Evolutionary conservation across 2,113 vertebrate genomes (phyloP).

Genomic region (Eulemur rufifrons): DNA sequence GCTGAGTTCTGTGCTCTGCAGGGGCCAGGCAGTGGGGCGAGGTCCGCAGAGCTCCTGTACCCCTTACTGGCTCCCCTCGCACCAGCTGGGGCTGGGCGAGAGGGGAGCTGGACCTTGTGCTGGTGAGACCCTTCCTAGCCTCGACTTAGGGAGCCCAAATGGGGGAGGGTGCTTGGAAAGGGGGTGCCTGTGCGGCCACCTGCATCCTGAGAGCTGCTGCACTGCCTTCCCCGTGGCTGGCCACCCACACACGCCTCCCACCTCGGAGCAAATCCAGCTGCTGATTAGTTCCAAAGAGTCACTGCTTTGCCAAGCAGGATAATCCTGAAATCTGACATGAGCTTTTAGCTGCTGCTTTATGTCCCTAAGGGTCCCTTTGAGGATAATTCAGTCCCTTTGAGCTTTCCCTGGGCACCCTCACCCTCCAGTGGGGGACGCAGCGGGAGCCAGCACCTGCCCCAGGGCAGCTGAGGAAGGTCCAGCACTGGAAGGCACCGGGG

Average conservation of each 20-base stretch:
- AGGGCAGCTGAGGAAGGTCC: rapidly evolving
- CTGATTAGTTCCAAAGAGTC: neutral
- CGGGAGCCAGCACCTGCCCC: neutral
- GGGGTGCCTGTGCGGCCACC: neutral
- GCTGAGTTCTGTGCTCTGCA: neutral
- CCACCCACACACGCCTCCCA: neutral
- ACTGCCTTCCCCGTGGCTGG: neutral
- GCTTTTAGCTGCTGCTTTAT: neutral
- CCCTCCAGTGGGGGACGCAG: neutral
- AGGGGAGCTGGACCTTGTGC: neutral
- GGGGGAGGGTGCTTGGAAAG: neutral
- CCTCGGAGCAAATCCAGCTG: neutral
- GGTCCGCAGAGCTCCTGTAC: neutral
- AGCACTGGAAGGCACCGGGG: rapidly evolving
- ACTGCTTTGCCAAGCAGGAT: neutral
- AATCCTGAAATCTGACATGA: too few relatives aligned
- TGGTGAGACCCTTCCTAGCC: neutral
- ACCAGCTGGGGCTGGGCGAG: neutral
- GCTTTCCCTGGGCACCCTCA: neutral
- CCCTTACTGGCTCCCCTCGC: neutral
- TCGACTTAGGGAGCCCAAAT: neutral
- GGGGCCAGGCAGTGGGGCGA: neutral
- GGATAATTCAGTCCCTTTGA: neutral
- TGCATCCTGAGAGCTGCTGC: rapidly evolving
- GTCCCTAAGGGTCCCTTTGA: neutral